These are phyloP conservation scores for Gymnoscelis rufifasciata DNA, from an alignment of 2,888 invertebrate species.

Conservation along the genomic window DNA sequence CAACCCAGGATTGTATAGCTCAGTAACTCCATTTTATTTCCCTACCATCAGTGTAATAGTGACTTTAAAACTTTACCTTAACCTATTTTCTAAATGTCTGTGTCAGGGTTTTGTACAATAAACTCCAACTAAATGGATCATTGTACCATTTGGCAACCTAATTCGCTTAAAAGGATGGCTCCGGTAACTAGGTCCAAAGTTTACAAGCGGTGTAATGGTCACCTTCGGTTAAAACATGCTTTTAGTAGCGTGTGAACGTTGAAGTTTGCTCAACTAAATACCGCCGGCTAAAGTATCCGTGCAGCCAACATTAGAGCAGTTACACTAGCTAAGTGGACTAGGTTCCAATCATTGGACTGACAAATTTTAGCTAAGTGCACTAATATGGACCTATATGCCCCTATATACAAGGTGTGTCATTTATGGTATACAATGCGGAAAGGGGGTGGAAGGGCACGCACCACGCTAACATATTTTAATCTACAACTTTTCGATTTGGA, in stretches of 20 bases:
- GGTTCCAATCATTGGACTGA: background rate
- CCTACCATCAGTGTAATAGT: no score
- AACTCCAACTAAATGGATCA: background rate
- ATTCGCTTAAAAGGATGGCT: background rate
- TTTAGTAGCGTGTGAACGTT: slow-evolving; percentile 1
- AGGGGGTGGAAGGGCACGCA: no score
- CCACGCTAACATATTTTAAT: no score
- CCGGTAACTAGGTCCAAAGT: slow-evolving; percentile 3
- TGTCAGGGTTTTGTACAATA: background rate
- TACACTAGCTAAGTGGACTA: background rate
- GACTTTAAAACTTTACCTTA: no score
- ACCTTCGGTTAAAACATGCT: slow-evolving; percentile 2
- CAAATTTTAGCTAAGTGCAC: no score
- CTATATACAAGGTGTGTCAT: no score
- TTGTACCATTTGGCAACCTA: background rate
- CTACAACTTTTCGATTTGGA: no score
- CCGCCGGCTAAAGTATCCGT: background rate
- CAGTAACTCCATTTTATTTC: no score
- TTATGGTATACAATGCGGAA: no score
- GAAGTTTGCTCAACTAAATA: slow-evolving; percentile 3
- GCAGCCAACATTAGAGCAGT: slow-evolving; percentile 1
- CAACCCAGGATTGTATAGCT: no score
- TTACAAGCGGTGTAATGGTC: slow-evolving; percentile 2
- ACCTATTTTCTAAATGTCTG: no score
- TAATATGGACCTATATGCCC: no score